phyloP scores from a whole-genome alignment of 2,888 invertebrate genomes.

The Sturmia bella region DNA sequence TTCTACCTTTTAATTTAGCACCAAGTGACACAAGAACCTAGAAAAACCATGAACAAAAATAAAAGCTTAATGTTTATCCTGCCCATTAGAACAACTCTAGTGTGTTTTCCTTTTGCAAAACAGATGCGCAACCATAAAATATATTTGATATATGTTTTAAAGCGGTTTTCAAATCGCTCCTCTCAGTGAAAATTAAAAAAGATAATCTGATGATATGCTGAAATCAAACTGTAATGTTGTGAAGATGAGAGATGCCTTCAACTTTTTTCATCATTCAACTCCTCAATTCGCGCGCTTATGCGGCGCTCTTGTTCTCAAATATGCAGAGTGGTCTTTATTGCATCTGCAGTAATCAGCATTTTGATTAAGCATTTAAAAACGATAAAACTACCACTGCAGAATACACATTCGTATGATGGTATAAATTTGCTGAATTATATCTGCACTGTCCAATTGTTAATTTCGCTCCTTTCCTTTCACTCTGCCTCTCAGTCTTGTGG shows the following conservation, averaged over 20 bases:
- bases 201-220: no score
- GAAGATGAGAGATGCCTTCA: background rate
- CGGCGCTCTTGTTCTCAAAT: background rate
- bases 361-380: slow-evolving; percentile 65
- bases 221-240: no score
- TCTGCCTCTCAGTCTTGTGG: slow-evolving; percentile 17
- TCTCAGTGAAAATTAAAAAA: no score
- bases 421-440: slow-evolving; percentile 41
- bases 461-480: background rate
- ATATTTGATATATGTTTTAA: no score
- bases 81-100: slow-evolving; percentile 20
- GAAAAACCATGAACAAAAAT: background rate
- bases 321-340: slow-evolving; percentile 33
- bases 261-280: no score
- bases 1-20: slow-evolving; percentile 63
- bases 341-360: slow-evolving; percentile 65
- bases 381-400: slow-evolving; percentile 35
- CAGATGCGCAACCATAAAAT: slow-evolving; percentile 27
- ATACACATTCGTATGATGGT: background rate
- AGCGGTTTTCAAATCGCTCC: no score
- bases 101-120: background rate
- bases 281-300: background rate
- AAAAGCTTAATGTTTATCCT: slow-evolving; percentile 9
- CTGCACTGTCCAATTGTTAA: slow-evolving; percentile 26
- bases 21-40: slow-evolving; percentile 45